Evolutionary conservation across 1,140 invertebrate species (phyloP).

Genomic region (Chymomyza costata): DNA sequence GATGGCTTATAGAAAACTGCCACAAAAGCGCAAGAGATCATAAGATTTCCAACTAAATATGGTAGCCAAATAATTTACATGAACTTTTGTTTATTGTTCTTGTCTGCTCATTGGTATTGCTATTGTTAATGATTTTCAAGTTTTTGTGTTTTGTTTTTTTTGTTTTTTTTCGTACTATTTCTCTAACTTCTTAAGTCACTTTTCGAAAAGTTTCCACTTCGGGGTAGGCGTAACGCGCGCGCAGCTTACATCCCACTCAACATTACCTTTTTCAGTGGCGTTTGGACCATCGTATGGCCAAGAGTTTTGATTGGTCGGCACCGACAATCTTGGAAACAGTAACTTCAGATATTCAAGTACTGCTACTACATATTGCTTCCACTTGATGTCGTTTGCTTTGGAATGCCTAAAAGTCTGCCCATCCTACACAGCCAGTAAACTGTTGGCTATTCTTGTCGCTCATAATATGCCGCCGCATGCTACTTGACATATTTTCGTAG

Average conservation of each 20-base stretch:
- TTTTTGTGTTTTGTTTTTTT: constrained; percentile 50
- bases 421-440: too few relatives aligned
- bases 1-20: constrained; percentile 32
- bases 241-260: constrained; percentile 53
- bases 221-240: constrained; percentile 54
- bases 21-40: constrained; percentile 39
- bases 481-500: constrained; percentile 71
- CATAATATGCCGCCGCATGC: constrained; percentile 22
- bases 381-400: too few relatives aligned
- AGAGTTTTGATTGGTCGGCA: constrained; percentile 62
- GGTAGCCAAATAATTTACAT: constrained; percentile 71
- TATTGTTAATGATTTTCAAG: constrained; percentile 62
- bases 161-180: constrained; percentile 11
- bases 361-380: too few relatives aligned
- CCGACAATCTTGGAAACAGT: constrained; percentile 12
- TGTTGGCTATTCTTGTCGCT: constrained; percentile 3
- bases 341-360: too few relatives aligned
- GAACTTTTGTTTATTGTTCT: constrained; percentile 58
- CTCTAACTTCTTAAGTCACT: background rate
- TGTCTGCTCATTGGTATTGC: constrained; percentile 31
- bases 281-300: constrained; percentile 36
- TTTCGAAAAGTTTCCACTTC: constrained; percentile 6
- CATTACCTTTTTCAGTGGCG: constrained; percentile 57
- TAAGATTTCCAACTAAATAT: constrained; percentile 68
- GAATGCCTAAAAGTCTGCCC: constrained; percentile 15